Conservation (phyloP, 2,113 vertebrate species). For the Phalacrocorax brasilianus region DNA sequence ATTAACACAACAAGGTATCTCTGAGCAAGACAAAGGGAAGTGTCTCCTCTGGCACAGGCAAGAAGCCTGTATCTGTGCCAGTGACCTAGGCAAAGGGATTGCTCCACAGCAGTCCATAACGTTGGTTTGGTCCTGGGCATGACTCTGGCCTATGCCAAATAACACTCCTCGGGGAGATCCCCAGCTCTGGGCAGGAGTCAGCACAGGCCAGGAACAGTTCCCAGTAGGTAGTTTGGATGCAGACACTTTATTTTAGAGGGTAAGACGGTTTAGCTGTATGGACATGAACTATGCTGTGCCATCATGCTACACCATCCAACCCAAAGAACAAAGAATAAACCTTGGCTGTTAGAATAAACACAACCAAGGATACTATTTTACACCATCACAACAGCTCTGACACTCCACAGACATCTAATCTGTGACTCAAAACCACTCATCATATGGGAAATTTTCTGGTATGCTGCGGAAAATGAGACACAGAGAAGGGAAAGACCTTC, state of each 20-base stretch:
- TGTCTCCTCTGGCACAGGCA: neutral
- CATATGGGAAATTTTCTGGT: neutral
- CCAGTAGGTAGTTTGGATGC: too few species aligned
- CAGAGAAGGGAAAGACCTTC: neutral
- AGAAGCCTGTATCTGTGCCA: neutral
- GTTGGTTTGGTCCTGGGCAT: too few species aligned
- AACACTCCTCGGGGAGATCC: neutral
- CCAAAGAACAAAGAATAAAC: neutral
- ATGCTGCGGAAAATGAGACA: neutral
- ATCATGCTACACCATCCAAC: rapidly evolving
- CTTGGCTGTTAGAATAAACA: neutral
- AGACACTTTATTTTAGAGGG: neutral
- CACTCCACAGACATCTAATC: neutral
- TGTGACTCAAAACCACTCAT: neutral
- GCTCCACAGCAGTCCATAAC: neutral
- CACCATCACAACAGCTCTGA: neutral
- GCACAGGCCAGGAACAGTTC: rapidly evolving
- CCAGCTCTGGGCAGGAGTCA: neutral
- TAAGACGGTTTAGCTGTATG: neutral
- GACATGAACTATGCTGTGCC: neutral
- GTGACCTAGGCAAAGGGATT: neutral
- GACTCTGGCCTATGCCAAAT: neutral
- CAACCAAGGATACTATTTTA: neutral
- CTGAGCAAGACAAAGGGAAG: neutral
- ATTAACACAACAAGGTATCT: neutral